Evolutionary conservation across 2,888 invertebrate genomes (phyloP), one percentile per base, ranked within the genome.

Genomic region (Ectemnius continuus): DNA sequence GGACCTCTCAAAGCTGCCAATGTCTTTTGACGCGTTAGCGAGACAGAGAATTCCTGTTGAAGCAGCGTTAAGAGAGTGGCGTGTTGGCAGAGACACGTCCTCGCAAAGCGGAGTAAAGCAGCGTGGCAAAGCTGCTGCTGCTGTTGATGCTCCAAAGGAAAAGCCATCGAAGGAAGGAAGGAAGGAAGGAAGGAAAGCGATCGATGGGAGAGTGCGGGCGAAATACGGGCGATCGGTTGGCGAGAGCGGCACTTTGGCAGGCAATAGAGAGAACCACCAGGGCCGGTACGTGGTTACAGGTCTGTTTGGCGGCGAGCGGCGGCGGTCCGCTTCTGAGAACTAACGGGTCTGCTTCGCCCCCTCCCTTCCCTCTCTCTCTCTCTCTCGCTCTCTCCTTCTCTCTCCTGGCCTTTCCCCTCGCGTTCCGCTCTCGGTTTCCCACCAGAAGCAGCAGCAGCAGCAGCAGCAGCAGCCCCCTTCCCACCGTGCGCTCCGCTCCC

Each of bases 301-400:
- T 88, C 86, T 87, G 88, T 88, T 88, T 88, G 87, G 85, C 88
- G 86, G 87, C 83, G 84, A 85, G 78, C 77, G 75, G 76, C 83
- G 85, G 84, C 88, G 86, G 84, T 85, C 84, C 86, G 87, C 84
- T 88, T 89, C 89, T 86, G 83, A 88, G 88, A 88, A 89, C 85
- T 89, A 89, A 89, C 89, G 89, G 89, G 88, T 89, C 88, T 87
- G 87, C 85, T 85, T 86, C 79, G 70, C 61, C 70, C 76, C 70
- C 23, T 23, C 62, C 76, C 69, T 60, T 52, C 48, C 74, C 74
- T 26, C 48, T 26, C 67, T 59, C 66, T 67, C 60, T 69, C 64
- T 67, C 61, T 61, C 47, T 69, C 76, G 63, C 78, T 36, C 36
- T 36, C 36, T 36, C 36, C 6, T 8, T 36, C 36, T 36, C 36